Evolutionary conservation across 2,888 invertebrate species (phyloP).

Genomic region (Ashinkailepas kermadecensis): DNA sequence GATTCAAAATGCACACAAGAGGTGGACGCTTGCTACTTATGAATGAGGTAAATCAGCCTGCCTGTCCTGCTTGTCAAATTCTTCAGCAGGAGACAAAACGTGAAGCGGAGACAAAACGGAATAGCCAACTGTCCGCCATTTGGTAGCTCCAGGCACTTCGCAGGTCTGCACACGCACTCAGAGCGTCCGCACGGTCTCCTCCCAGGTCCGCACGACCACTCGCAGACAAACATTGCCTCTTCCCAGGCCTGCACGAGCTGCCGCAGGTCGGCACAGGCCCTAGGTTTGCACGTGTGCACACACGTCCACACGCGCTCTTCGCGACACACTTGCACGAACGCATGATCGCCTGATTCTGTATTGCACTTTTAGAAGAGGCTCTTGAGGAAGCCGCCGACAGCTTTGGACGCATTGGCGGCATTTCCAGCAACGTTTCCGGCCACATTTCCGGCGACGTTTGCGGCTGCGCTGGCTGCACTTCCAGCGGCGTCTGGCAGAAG

Average conservation of each 20-base stretch:
- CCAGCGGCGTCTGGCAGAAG: slow-evolving; percentile 24
- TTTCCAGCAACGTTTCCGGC: slow-evolving; percentile 9
- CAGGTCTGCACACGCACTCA: background rate
- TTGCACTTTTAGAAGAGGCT: slow-evolving; percentile 36
- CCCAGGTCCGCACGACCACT: no score
- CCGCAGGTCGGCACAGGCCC: no score
- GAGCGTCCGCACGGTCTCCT: no score
- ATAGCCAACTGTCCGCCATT: background rate
- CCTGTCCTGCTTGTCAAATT: no score
- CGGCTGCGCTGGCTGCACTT: slow-evolving; percentile 27
- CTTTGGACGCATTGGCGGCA: slow-evolving; percentile 12
- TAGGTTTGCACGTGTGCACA: no score
- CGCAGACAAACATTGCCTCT: no score
- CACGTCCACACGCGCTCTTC: background rate
- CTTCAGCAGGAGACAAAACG: no score
- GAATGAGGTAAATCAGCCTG: no score
- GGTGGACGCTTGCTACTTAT: no score
- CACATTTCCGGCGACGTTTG: slow-evolving; percentile 32
- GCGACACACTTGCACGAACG: background rate
- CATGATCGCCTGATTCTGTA: background rate
- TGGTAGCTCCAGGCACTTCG: background rate
- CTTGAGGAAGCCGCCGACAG: slow-evolving; percentile 36
- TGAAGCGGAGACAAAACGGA: background rate
- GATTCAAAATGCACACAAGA: no score
- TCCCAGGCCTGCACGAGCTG: no score